Evolutionary conservation across 2,888 invertebrate genomes (phyloP), one percentile per base, ranked within the genome.

Genomic region (Leptopilina myrica): DNA sequence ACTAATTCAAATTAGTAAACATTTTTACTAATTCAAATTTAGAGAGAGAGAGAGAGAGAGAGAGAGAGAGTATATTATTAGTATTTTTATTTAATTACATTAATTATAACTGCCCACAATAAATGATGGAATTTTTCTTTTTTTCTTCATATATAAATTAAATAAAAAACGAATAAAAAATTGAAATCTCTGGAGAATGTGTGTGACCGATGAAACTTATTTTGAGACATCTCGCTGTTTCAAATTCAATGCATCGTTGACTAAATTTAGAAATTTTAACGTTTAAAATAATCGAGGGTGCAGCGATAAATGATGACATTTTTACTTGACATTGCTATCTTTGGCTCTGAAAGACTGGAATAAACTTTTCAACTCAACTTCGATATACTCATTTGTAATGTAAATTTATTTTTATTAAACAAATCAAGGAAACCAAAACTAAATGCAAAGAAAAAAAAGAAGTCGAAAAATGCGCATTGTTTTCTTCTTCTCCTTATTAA

Each of bases 281-380:
- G 49, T 20, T 14, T 26, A 20, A 69, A 69, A 46, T 69, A 69
- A 69, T 69, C 49, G 49, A 46, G 67, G 12, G 20, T 49, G 49
- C 46, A 69, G 67, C 49, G 49, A 69, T 69, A 53, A 69, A 69
- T 26, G 49, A 69, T 53, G 67, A 69, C 26, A 69, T 53, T 69
- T 20, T 69, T 49, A 53, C 49, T 69, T 69, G 67, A 53, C 20
- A 49, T 15, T 53, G 49, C 15, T 73, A 56, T 73, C 56, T 73
- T 33, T 33, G 73, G 11, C 14, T 40, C 62, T 43, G 15, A 33
- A 33, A 66, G 66, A 40, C 62, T 62, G 15, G 12, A 62, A 62
- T 62, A 20, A 20, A 15, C 9, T 62, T 20, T 20, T 20, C 8
- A 33, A n/a, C 62, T 62, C 20, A 20, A 62, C 62, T 62, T 20